Conservation (phyloP, 2,797 vertebrate genomes). For the Lacerta bilineata region DNA sequence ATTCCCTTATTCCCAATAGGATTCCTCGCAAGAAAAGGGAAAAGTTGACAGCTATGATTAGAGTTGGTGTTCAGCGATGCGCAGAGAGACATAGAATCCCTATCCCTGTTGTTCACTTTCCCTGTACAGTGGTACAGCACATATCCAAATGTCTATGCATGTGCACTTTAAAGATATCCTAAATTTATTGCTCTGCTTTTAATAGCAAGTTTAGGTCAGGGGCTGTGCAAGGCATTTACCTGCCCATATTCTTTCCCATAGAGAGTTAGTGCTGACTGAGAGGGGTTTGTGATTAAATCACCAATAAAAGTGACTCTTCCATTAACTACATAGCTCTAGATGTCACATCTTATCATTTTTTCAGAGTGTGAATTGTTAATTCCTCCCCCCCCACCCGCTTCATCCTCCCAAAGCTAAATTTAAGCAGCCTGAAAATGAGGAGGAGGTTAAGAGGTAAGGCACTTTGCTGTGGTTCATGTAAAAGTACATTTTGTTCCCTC, state of each 20-base stretch:
- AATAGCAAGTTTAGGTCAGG: not conserved
- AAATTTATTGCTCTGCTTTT: not conserved
- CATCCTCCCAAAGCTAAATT: not conserved
- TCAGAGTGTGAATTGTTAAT: not conserved
- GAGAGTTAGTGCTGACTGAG: not conserved
- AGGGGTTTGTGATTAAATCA: not conserved
- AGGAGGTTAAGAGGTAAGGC: not conserved
- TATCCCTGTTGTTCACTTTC: not conserved
- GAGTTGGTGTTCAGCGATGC: too few relatives aligned
- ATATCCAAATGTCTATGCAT: not conserved
- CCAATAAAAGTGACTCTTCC: not conserved
- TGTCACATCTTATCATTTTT: not conserved
- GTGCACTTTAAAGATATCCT: not conserved
- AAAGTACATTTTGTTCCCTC: conserved; percentile 3
- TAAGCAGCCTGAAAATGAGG: not conserved
- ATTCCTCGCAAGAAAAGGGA: too few relatives aligned
- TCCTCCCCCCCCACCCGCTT: not conserved
- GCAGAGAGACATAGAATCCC: too few relatives aligned
- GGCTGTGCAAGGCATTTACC: not conserved
- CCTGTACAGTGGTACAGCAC: not conserved
- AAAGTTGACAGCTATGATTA: too few relatives aligned
- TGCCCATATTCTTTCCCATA: not conserved
- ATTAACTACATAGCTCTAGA: not conserved
- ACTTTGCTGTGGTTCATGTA: not conserved
- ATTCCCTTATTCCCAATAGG: too few relatives aligned